phyloP scores from a whole-genome alignment of 2,888 invertebrate species.

The Eudasyphora cyanicolor region DNA sequence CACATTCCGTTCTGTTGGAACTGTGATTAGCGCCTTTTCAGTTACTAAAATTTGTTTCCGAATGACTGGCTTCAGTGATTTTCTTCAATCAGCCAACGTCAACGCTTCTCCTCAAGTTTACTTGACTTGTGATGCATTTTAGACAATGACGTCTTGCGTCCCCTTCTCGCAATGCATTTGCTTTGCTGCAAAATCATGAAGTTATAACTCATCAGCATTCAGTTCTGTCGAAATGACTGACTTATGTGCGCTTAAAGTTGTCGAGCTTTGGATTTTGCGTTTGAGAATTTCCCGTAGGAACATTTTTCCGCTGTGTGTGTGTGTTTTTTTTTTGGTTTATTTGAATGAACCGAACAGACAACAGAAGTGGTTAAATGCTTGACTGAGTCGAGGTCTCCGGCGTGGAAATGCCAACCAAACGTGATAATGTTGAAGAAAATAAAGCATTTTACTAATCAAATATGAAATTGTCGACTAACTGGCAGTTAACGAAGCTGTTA shows the following conservation, averaged over 20 bases:
- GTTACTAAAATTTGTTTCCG: constrained; percentile 6
- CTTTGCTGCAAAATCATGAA: constrained; percentile 27
- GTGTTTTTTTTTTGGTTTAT: no score
- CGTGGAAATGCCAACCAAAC: constrained; percentile 19
- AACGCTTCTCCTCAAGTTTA: constrained; percentile 8
- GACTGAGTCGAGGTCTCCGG: constrained; percentile 46
- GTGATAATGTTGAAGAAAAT: constrained; percentile 49
- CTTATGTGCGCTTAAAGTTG: constrained; percentile 37
- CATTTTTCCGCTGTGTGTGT: constrained; percentile 15
- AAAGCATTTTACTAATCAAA: constrained; percentile 63
- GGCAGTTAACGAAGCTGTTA: constrained; percentile 65
- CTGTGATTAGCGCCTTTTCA: constrained; percentile 69
- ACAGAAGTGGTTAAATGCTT: constrained; percentile 47
- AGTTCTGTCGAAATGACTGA: constrained; percentile 50
- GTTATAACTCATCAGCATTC: constrained; percentile 57
- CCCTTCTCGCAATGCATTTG: neutral
- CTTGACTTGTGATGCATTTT: constrained; percentile 11
- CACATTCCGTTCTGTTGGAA: constrained; percentile 48
- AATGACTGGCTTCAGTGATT: constrained; percentile 33
- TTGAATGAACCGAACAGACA: neutral
- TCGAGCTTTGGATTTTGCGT: constrained; percentile 24
- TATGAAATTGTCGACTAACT: constrained; percentile 65
- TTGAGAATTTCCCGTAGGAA: constrained; percentile 34
- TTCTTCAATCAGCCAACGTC: constrained; percentile 19
- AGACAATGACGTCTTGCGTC: constrained; percentile 36